Conservation (phyloP, 2,888 invertebrate species). For the Oithona nana region DNA sequence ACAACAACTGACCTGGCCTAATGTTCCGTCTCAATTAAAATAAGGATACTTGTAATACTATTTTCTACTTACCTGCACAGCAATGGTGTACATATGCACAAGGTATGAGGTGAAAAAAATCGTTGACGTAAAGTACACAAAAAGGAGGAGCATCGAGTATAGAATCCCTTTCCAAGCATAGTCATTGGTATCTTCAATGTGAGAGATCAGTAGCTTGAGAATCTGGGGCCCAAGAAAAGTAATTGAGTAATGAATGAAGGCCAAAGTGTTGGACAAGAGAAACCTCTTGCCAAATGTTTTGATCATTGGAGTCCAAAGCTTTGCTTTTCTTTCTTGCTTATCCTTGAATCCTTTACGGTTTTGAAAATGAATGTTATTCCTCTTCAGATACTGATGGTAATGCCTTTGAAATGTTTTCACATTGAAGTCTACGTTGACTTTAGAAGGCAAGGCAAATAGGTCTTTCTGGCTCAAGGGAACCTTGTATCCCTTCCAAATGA, state of each 20-base stretch:
- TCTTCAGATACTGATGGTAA: neutral
- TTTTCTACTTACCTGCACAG: constrained; percentile 26
- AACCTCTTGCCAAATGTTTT: neutral
- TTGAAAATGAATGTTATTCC: neutral
- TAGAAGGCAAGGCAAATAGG: neutral
- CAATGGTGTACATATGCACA: neutral
- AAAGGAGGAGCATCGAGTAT: neutral
- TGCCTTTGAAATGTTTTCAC: neutral
- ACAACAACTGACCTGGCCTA: constrained; percentile 57
- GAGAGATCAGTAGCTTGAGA: neutral
- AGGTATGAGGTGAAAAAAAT: neutral
- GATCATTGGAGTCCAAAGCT: neutral
- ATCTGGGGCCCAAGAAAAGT: neutral
- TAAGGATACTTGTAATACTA: constrained; percentile 46
- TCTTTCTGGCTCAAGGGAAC: constrained; percentile 39
- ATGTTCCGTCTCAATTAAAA: constrained; percentile 44
- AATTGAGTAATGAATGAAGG: neutral
- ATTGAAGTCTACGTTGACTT: neutral
- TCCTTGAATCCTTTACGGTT: neutral
- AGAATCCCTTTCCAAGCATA: neutral
- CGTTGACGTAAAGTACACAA: neutral
- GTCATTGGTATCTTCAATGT: neutral
- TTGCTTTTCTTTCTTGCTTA: no score
- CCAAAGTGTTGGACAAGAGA: neutral
- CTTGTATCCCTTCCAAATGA: constrained; percentile 66